Conservation (phyloP, 2,888 invertebrate genomes). For the Holacanthella duospinosa region DNA sequence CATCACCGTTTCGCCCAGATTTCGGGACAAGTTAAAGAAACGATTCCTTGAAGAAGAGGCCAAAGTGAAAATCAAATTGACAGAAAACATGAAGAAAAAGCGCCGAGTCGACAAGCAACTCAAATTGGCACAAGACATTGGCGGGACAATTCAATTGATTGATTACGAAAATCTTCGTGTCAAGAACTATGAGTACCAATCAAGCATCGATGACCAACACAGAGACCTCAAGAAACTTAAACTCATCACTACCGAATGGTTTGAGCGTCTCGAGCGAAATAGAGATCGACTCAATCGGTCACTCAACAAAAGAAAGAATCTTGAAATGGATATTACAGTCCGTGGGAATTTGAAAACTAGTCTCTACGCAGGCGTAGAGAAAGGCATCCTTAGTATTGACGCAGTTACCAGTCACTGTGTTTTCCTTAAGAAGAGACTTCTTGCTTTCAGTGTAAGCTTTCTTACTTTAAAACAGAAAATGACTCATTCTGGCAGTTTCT, state of each 20-base stretch:
- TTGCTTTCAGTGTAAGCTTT: neutral
- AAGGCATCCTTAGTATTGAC: neutral
- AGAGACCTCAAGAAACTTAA: slow-evolving; percentile 7
- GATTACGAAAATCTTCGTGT: slow-evolving; percentile 10
- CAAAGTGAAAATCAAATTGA: neutral
- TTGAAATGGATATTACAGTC: neutral
- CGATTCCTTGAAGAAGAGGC: slow-evolving; percentile 2
- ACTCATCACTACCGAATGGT: slow-evolving; percentile 5
- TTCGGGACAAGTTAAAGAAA: neutral
- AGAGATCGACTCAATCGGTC: neutral
- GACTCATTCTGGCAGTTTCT: neutral
- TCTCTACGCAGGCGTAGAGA: neutral
- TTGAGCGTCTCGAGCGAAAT: neutral
- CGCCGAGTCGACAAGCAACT: slow-evolving; percentile 4
- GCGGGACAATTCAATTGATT: slow-evolving; percentile 10
- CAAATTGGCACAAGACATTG: neutral
- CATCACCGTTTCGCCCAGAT: neutral
- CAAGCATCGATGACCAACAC: slow-evolving; percentile 2
- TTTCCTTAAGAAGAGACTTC: neutral
- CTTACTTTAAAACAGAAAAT: neutral
- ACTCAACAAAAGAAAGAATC: neutral
- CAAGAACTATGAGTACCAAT: neutral
- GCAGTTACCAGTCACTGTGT: neutral
- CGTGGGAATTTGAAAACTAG: neutral
- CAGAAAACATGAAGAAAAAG: slow-evolving; percentile 6